Base-by-base conservation (phyloP, 2,888 invertebrate species). In the Athalia circularis region DNA sequence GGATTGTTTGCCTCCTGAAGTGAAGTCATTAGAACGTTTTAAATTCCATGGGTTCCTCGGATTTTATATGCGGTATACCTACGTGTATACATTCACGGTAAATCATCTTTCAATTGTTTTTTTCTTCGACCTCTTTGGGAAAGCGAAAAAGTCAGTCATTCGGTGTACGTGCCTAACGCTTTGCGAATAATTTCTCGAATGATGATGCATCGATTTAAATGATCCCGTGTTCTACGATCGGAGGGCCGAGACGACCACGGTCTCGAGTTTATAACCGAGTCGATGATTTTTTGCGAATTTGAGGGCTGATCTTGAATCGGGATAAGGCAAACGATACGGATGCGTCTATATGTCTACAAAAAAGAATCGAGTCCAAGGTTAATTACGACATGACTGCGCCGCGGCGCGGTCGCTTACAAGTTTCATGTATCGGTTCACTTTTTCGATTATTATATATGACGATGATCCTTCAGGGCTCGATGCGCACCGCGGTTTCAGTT, bases 11-110 rank as follows among this genome's bases (percentile, higher is more conserved):
- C 48, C 50, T n/a, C 29, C 50, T 15, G n/a, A 62, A 75, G 75
- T 75, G 48, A 6, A 75, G 75, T 75, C 75, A 75, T 75, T 75
- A 75, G 52, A 64, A 64, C 48, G 64, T 64, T 75, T 75, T 13
- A 52, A 75, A 75, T 75, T 75, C 75, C 43, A 7, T 57, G 64
- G 43, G 45, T 61, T 62, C 64, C 11, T 48, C 62, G 50, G 50
- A 75, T 64, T 75, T 67, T 61, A 62, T 29, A 15, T 62, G 15
- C 1, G 15, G 1, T 54, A 54, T n/a, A 54, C 7, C 5, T 59
- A 13, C 13, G 9, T 57, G 15, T 15, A 67, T 29, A 50, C 9
- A 64, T 3, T 64, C 43, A 11, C 5, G 11, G 43, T 47, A 7
- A 7, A n/a, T 65, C 45, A 15, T 29, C 29, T 29, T 29, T 29